These are phyloP conservation scores for Hoplias malabaricus DNA, from an alignment of 2,113 vertebrate species.

Conservation along the genomic window DNA sequence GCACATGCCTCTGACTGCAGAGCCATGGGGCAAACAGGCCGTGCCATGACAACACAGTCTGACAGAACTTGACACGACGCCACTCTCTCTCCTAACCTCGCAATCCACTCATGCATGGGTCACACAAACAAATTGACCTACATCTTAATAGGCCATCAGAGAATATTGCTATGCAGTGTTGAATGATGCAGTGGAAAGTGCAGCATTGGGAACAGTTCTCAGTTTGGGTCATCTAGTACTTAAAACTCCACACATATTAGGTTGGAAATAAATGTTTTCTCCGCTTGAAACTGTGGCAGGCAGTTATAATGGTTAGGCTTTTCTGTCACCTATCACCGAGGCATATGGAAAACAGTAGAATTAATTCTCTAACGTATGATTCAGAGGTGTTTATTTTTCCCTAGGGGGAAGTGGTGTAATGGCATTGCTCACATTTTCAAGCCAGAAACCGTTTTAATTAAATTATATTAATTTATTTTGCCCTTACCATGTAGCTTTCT, in stretches of 20 bases:
- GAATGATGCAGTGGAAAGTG: not conserved
- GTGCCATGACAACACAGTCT: conserved; percentile 28
- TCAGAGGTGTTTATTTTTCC: too few relatives aligned
- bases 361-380: too few relatives aligned
- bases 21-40: conserved; percentile 21
- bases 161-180: not conserved
- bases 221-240: not conserved
- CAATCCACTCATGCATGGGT: conserved; percentile 22
- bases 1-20: conserved; percentile 15
- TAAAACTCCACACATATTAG: not conserved
- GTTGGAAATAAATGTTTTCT: not conserved
- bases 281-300: too few relatives aligned
- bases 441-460: too few relatives aligned
- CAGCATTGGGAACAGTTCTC: not conserved
- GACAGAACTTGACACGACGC: conserved; percentile 37
- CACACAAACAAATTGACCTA: conserved; percentile 23
- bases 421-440: too few relatives aligned
- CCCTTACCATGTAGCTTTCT: too few relatives aligned
- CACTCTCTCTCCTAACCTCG: conserved; percentile 16
- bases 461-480: too few relatives aligned
- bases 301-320: too few relatives aligned
- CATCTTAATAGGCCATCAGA: conserved; percentile 6
- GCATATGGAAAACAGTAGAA: too few relatives aligned
- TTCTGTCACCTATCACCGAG: not conserved
- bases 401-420: too few relatives aligned